Base-by-base conservation (phyloP, 2,888 invertebrate species). In the Willowsia nigromaculata region DNA sequence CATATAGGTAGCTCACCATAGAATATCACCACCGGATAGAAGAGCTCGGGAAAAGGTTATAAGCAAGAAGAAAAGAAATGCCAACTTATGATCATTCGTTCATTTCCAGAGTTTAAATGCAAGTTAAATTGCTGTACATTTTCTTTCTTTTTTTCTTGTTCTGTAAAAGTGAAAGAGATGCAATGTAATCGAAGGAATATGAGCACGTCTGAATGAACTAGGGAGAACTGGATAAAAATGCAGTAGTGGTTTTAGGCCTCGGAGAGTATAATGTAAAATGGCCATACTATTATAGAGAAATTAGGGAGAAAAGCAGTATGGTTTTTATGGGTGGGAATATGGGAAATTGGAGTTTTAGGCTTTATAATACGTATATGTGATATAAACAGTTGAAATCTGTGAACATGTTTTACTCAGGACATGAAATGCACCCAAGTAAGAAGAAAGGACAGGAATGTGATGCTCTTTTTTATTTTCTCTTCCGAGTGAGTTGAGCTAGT, bases 301-400 rank as follows among this genome's bases (percentile, higher is more conserved):
- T 18, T 25, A 59, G 11, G 53, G 53, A 53, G 9, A 27, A 59
- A 59, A 25, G 25, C 1, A 0, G 27, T 13, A 11, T 11, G 25
- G n/a, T 59, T 59, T 59, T 59, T 59, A 59, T n/a, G 25, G 59
- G 59, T 59, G 59, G 59, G 59, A 59, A 59, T 27, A 59, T 59
- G 59, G 59, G 59, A 59, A 59, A 18, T 56, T 9, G 56, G n/a
- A 18, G n/a, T 56, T 56, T 18, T 18, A 22, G 56, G 56, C 6
- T 13, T 47, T 47, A 13, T 47, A 11, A 27, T 27, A 27, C 1
- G 27, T 15, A 27, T 27, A 53, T 3, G 22, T 18, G 53, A 37
- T 37, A 9, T 37, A 47, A 47, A 47, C 13, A 15, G 13, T 47
- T 13, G 47, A 47, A 37, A 37, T 6, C 37, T 37, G 37, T 37